Evolutionary conservation across 2,888 invertebrate genomes (phyloP).

Genomic region (Cantharis lateralis): DNA sequence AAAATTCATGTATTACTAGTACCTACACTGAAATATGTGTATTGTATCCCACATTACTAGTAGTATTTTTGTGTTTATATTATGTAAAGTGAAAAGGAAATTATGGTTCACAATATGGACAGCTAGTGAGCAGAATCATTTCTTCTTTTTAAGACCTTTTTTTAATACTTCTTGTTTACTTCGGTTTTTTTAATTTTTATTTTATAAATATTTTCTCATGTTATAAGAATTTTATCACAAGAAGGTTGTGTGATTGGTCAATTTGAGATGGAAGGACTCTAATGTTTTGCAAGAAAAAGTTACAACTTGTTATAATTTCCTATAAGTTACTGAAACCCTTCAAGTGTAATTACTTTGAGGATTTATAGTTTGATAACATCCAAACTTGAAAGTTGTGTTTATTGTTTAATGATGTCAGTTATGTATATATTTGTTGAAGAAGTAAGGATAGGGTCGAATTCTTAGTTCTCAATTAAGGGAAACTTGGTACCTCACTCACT

Average conservation of each 20-base stretch:
- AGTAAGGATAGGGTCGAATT: not conserved
- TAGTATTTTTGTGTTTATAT: too few relatives aligned
- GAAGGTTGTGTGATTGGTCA: not conserved
- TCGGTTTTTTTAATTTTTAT: too few relatives aligned
- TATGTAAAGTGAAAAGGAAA: too few relatives aligned
- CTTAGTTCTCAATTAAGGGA: not conserved
- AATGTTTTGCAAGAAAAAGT: not conserved
- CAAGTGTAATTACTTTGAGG: not conserved
- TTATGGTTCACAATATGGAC: too few relatives aligned
- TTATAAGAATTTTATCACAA: too few relatives aligned
- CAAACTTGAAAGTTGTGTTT: not conserved
- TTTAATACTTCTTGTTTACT: too few relatives aligned
- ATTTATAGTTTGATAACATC: not conserved
- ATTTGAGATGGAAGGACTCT: not conserved
- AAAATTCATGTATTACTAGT: too few relatives aligned
- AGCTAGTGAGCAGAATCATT: too few relatives aligned
- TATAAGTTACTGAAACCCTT: not conserved
- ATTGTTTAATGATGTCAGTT: not conserved
- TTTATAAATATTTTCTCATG: not conserved
- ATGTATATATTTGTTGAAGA: not conserved
- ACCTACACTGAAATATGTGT: too few relatives aligned
- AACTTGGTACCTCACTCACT: not conserved
- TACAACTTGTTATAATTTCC: not conserved
- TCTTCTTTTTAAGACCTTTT: too few relatives aligned
- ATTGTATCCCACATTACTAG: too few relatives aligned